A percentile compares a stretch with the other conserved stretches of the same genome.
phyloP scores from a whole-genome alignment of 1,140 invertebrate genomes.

The Sweltsa coloradensis region DNA sequence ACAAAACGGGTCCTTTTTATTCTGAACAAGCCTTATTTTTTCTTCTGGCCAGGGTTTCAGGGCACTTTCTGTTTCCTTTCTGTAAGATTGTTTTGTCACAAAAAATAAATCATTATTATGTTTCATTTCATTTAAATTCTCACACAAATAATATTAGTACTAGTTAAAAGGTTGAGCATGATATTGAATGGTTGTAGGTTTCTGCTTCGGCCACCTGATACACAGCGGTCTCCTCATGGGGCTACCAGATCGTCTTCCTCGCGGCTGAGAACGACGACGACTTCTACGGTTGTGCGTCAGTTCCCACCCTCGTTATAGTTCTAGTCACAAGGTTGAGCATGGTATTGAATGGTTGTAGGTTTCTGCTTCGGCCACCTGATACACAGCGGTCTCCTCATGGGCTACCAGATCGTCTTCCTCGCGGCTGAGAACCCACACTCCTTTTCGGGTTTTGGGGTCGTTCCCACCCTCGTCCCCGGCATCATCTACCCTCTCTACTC shows the following conservation, averaged over 20 bases:
- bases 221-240: constrained; percentile 50
- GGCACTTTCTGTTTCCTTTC: not conserved
- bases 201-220: constrained; percentile 57
- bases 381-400: constrained; percentile 47
- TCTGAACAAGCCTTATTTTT: not conserved
- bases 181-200: too few relatives aligned
- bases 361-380: constrained; percentile 62
- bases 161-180: too few relatives aligned
- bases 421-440: constrained; percentile 32
- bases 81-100: too few relatives aligned
- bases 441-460: too few relatives aligned
- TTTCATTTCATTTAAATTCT: constrained; percentile 7
- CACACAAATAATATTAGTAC: too few relatives aligned
- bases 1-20: constrained; percentile 13
- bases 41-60: not conserved
- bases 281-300: constrained; percentile 33
- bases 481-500: constrained; percentile 52
- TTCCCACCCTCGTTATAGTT: too few relatives aligned
- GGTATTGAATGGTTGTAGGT: too few relatives aligned
- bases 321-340: too few relatives aligned
- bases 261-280: constrained; percentile 30
- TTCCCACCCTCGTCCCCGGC: constrained; percentile 38
- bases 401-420: constrained; percentile 46
- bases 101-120: too few relatives aligned
- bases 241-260: constrained; percentile 45